Evolutionary conservation across 1,140 invertebrate genomes (phyloP), one percentile per base, ranked within the genome.

Genomic region (Eumeta japonica): DNA sequence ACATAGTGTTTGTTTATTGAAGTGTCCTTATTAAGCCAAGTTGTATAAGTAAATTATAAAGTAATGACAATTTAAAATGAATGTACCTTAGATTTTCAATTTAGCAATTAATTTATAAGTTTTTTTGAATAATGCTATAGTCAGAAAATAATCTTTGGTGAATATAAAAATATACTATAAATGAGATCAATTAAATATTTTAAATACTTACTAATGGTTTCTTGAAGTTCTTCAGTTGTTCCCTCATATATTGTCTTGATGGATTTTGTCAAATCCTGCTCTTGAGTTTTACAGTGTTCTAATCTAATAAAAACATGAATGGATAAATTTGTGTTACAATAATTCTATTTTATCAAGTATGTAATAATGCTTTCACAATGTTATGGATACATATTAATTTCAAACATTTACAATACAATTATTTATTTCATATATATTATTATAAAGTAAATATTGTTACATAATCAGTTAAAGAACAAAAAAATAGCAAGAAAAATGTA

Each of bases 211-310:
- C 72, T 53, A 30, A 91, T 82, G 49, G 79, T 79, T 24, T 79
- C 52, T 29, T 83, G 64, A 19, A 92, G 74, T 36, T 87, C 80
- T 28, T 77, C 67, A 45, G 80, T 74, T 19, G 81, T 71, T 3
- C 83, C 83, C 48, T 81, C 55, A 59, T 82, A 84, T 24, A 84
- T 56, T 31, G 78, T 67, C 40, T 80, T 75, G 41, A 86, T 83
- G 16, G 57, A 68, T 45, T 74, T 72, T 52, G 76, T 71, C 20
- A 83, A 50, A 43, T 77, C 75, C 39, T 74, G 38, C 35, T 81
- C 62, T 54, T 77, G 76, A 28, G 67, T 66, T 39, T 73, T 61
- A 36, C 31, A 63, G 49, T 43, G 74, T 43, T 61, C 75, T 50
- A 63, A 58, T 63, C 58, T 81, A 55, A 20, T n/a, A n/a, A n/a